Evolutionary conservation across 2,113 vertebrate genomes (phyloP).

Genomic region (Vulpes ferrilata): DNA sequence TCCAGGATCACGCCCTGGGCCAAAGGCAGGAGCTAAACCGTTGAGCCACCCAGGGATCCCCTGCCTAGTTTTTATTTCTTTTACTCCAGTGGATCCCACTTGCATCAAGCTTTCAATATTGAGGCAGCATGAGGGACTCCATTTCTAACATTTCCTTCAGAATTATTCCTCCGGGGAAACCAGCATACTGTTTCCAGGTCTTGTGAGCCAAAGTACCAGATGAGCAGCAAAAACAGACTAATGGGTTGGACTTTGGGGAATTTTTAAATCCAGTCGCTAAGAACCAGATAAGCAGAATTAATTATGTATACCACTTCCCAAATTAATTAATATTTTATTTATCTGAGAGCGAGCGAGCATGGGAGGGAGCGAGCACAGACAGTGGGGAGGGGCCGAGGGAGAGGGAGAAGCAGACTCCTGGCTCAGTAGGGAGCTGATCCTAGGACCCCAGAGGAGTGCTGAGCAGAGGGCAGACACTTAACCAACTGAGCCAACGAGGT

Average conservation of each 20-base stretch:
- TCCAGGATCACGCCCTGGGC: no score
- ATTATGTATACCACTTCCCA: not conserved
- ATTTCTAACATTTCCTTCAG: slow-evolving; percentile 69
- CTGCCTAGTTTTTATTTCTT: slow-evolving; percentile 60
- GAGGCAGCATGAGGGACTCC: slow-evolving; percentile 22
- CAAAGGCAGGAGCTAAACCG: no score
- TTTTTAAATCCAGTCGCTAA: not conserved
- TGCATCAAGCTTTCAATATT: slow-evolving; percentile 66
- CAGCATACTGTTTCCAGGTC: slow-evolving; percentile 70
- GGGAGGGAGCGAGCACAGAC: not conserved
- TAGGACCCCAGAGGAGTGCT: not conserved
- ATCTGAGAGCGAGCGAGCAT: not conserved
- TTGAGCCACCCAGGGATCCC: no score
- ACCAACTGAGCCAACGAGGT: not conserved
- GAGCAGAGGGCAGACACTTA: not conserved
- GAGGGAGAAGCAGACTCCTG: not conserved
- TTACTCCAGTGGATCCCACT: slow-evolving; percentile 19
- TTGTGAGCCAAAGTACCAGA: slow-evolving; percentile 51
- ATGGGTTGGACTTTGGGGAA: not conserved
- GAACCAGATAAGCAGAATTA: not conserved
- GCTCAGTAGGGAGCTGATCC: not conserved
- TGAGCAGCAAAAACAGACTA: slow-evolving; percentile 48
- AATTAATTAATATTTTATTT: not conserved
- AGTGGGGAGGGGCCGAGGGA: not conserved
- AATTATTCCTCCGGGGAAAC: slow-evolving; percentile 46